These are phyloP conservation scores for Agrypnus murinus DNA, from an alignment of 2,888 invertebrate species.

Conservation along the genomic window DNA sequence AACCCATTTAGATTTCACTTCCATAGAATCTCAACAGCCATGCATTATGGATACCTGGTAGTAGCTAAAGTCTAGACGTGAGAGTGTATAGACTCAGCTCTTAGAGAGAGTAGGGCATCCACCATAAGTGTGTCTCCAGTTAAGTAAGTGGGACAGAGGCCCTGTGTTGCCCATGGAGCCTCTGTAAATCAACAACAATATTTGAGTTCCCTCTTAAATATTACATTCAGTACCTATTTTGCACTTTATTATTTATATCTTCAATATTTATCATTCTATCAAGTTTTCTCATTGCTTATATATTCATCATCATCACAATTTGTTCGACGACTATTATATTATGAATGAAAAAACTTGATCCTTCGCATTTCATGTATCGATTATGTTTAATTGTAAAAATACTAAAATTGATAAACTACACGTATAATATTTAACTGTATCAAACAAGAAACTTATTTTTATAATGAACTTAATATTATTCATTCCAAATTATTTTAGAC, in stretches of 20 bases:
- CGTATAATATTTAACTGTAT: no score
- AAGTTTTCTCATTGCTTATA: conserved; percentile 16
- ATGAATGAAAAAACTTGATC: no score
- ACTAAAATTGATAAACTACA: no score
- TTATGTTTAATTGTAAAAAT: no score
- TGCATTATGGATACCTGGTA: conserved; percentile 45
- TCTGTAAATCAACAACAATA: conserved; percentile 72
- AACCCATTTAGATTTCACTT: conserved; percentile 19
- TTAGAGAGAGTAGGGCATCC: conserved; percentile 48
- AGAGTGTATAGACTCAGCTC: conserved; percentile 47
- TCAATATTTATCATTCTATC: conserved; percentile 19
- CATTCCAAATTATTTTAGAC: no score
- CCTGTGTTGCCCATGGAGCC: conserved; percentile 66
- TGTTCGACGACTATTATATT: no score
- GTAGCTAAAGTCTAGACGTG: conserved; percentile 49
- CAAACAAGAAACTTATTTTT: no score
- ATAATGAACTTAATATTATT: no score
- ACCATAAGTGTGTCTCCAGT: conserved; percentile 50
- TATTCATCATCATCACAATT: no score
- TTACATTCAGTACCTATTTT: conserved; percentile 50
- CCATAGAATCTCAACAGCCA: conserved; percentile 45
- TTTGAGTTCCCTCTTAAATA: conserved; percentile 68
- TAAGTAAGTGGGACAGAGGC: conserved; percentile 62
- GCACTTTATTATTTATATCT: conserved; percentile 46
- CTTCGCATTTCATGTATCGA: no score